Evolutionary conservation across 2,113 vertebrate genomes (phyloP), one percentile per base, ranked within the genome.

Genomic region (Perca fluviatilis): DNA sequence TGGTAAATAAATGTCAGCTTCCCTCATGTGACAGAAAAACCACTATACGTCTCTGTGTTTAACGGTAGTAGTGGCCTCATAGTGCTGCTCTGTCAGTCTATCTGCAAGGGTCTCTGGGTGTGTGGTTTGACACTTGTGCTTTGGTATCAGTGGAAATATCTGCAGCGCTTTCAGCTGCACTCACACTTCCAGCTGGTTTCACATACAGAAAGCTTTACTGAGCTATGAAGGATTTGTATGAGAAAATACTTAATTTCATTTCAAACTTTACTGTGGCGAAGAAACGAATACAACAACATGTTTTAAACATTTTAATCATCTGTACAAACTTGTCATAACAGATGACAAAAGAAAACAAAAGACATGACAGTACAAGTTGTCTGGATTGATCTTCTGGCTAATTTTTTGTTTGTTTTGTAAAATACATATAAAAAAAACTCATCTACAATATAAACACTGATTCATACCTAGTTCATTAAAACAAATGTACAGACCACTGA

Each of bases 381-480:
- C 49, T 66, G 77, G 33, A 74, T 69, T 62, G 33, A 53, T 74
- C 57, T 85, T 77, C 58, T 70, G 83, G 71, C 82, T 83, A 73
- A 36, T 70, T 58, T 33, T 69, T 65, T 61, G 43, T 65, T 79
- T 83, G 72, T 75, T 80, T 75, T 86, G 82, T 86, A 91, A 93
- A 93, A 84, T 80, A 89, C 82, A 84, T 79, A 77, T 79, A 77
- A 84, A 85, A 62, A 80, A 89, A 89, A 75, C 76, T 89, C 83
- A 92, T 95, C 94, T 93, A 93, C 91, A 93, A 75, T 93, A 94
- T 93, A 82, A 92, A 95, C 93, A 95, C 25, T 62, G 79, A 78
- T 75, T 77, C 62, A 84, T 86, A 78, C 21, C 86, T 93, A 89
- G 68, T 53, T 73, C 51, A 83, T 88, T 83, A 71, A 88, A 89